Base-by-base conservation (phyloP, 1,140 invertebrate genomes). In the Drosophila novamexicana region DNA sequence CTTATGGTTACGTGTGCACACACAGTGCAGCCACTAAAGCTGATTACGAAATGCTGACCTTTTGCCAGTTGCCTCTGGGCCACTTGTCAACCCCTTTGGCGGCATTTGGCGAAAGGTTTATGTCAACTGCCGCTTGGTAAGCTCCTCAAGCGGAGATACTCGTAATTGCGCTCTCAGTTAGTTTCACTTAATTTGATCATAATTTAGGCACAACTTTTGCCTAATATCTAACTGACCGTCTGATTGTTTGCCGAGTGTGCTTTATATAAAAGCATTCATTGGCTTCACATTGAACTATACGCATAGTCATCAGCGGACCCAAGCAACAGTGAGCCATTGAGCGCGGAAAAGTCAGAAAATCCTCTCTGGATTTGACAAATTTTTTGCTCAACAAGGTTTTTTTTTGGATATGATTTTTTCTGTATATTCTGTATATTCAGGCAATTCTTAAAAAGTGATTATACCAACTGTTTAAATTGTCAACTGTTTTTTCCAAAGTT, bases 41-140 rank as follows among this genome's bases (percentile, higher is more conserved):
- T 84, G 84, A 89, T 89, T 89, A 89, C 84, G 84, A 89, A 89
- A 89, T 89, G 70, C 77, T 88, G 84, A 88, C 84, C 84, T 89
- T 89, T 86, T 89, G 52, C 72, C 65, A 59, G 71, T 52, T 75
- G 45, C 44, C 58, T 52, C 49, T 58, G 69, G 65, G 67, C 84
- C 84, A 89, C 84, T 89, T 89, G 84, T 89, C 84, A 74, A 65
- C 67, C 67, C 70, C 77, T 84, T 89, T 84, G 80, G 80, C 77
- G 77, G 75, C 78, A 50, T 62, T 74, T 63, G 54, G 84, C 74
- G 84, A 89, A 83, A 89, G 85, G 84, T 89, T 89, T 84, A 89
- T 89, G 80, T 89, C 84, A 88, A 88, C 84, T 66, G 64, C 42
- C 68, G 37, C 49, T 37, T 36, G 39, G 22, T 29, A 29, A 29